phyloP scores from a whole-genome alignment of 2,113 vertebrate species.

The Eclectus roratus region DNA sequence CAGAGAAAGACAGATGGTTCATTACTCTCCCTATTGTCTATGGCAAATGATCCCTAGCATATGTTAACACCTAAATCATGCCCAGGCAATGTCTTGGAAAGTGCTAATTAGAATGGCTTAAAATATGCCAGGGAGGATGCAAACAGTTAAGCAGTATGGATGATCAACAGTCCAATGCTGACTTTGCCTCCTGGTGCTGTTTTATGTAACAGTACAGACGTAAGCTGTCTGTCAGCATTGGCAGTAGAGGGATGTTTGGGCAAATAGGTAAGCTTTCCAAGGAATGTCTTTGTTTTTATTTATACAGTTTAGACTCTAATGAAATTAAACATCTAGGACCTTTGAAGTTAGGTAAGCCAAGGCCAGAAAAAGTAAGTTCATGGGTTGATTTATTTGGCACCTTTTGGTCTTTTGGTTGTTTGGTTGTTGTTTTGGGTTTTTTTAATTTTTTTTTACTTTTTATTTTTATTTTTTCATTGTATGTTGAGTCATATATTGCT shows the following conservation, averaged over 20 bases:
- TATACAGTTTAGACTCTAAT: not conserved
- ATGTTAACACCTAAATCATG: not conserved
- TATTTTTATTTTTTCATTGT: not conserved
- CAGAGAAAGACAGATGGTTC: not conserved
- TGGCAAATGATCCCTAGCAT: not conserved
- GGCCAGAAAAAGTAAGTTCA: not conserved
- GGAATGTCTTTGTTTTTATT: not conserved
- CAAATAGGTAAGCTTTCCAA: not conserved
- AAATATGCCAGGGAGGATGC: not conserved
- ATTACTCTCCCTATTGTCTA: not conserved
- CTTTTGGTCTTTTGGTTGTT: rapidly evolving
- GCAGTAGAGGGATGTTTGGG: not conserved
- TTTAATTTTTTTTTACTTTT: not conserved
- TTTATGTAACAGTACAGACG: not conserved
- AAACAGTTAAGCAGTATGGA: not conserved
- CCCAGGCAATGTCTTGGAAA: not conserved
- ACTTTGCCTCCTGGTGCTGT: not conserved
- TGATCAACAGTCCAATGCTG: not conserved
- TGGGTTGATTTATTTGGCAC: not conserved
- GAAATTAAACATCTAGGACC: not conserved
- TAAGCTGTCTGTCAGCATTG: not conserved
- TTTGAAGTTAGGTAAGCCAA: not conserved
- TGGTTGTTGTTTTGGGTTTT: not conserved
- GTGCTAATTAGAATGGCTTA: not conserved
- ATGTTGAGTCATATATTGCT: not conserved